phyloP scores from a whole-genome alignment of 2,113 vertebrate genomes.

The Catharus fuscescens region DNA sequence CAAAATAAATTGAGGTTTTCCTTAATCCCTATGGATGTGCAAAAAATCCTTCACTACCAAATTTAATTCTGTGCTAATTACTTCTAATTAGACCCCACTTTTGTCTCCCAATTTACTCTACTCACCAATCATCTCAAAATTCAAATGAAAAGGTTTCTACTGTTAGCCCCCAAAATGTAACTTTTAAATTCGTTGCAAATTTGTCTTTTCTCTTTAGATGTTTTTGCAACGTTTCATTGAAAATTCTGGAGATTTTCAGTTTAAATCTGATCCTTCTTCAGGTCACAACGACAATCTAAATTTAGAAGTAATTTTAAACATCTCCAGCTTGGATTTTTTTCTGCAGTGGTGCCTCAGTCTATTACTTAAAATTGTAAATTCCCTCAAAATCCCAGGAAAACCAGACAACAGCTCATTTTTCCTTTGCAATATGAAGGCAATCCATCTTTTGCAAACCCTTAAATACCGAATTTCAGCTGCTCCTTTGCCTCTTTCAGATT shows the following conservation, averaged over 20 bases:
- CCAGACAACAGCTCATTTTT: background rate
- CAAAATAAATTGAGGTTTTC: background rate
- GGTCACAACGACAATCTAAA: background rate
- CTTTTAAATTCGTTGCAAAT: accelerated
- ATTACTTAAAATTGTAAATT: background rate
- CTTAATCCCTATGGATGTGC: background rate
- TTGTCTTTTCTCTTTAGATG: accelerated
- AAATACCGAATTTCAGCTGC: background rate
- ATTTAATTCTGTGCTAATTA: background rate
- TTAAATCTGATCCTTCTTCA: background rate
- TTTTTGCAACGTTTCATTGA: accelerated
- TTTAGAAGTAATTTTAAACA: background rate
- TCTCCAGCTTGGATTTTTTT: background rate
- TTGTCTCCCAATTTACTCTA: accelerated
- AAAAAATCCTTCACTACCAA: background rate
- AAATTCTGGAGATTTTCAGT: background rate
- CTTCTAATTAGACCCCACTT: background rate
- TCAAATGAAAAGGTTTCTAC: background rate
- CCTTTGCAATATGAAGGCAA: background rate
- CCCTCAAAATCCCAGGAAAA: background rate
- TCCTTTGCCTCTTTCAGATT: background rate
- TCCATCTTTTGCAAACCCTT: background rate
- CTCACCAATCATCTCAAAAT: background rate
- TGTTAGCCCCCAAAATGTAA: accelerated
- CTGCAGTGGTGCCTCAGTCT: background rate